Evolutionary conservation across 2,797 vertebrate species (phyloP).

Genomic region (Diplodus sargus): DNA sequence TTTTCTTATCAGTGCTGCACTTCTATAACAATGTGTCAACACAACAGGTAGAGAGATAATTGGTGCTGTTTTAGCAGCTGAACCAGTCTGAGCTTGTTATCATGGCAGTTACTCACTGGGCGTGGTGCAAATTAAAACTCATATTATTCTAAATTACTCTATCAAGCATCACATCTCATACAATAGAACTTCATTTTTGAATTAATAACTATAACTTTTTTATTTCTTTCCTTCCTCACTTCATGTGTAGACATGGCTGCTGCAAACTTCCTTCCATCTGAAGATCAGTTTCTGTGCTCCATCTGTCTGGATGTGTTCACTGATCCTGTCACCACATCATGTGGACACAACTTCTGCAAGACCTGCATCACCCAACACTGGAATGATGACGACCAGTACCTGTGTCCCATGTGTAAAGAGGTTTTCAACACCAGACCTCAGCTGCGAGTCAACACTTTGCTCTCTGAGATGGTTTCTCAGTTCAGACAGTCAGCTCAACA

Average conservation of each 20-base stretch:
- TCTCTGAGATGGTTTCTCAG: slow-evolving; percentile 14
- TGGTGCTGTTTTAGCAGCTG: no score
- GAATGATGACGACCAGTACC: accelerated
- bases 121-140: no score
- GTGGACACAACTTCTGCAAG: slow-evolving; percentile 40
- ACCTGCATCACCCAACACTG: slow-evolving; percentile 13
- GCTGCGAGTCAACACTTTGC: accelerated
- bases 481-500: slow-evolving; percentile 16
- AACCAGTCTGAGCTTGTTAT: no score
- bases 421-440: neutral
- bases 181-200: no score
- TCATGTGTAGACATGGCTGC: slow-evolving; percentile 10
- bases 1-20: no score
- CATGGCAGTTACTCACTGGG: no score
- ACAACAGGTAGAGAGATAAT: no score
- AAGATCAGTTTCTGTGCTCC: slow-evolving; percentile 26
- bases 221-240: neutral
- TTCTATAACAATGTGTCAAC: no score
- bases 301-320: slow-evolving; percentile 35
- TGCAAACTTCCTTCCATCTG: neutral
- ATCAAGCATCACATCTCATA: no score
- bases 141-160: no score
- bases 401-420: neutral
- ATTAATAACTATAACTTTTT: no score
- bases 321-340: neutral